Conservation (phyloP, 2,888 invertebrate genomes). For the Nephrocerus scutellatus region DNA sequence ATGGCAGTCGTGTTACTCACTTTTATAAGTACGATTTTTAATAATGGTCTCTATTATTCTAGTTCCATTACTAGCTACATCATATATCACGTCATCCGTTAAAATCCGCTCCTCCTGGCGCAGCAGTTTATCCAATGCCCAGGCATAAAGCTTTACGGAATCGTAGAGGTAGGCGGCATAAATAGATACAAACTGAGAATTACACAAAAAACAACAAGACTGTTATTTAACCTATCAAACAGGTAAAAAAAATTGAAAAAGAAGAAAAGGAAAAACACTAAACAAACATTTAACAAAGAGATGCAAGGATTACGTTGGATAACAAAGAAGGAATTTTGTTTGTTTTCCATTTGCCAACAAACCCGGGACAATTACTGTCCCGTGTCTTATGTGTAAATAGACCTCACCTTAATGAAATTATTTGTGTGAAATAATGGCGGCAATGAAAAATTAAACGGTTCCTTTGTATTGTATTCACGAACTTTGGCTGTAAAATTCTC, state of each 20-base stretch:
- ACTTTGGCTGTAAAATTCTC: slow-evolving; percentile 74
- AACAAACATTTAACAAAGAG: slow-evolving; percentile 9
- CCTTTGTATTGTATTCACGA: slow-evolving; percentile 64
- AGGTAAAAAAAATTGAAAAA: slow-evolving; percentile 12
- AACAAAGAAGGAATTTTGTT: no score
- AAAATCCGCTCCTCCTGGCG: slow-evolving; percentile 51
- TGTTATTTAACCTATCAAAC: slow-evolving; percentile 3
- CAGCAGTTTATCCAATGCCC: slow-evolving; percentile 71
- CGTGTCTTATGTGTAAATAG: slow-evolving; percentile 3
- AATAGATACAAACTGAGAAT: slow-evolving; percentile 72
- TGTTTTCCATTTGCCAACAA: slow-evolving; percentile 16
- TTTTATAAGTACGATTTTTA: slow-evolving; percentile 74
- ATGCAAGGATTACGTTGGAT: no score
- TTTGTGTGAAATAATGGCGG: slow-evolving; percentile 53
- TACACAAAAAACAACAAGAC: slow-evolving; percentile 18
- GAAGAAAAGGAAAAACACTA: slow-evolving; percentile 2
- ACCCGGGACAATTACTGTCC: slow-evolving; percentile 2
- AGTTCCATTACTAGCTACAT: slow-evolving; percentile 76
- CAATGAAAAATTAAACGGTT: slow-evolving; percentile 73
- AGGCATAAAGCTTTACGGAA: slow-evolving; percentile 85
- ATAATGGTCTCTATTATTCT: slow-evolving; percentile 82
- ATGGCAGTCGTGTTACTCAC: slow-evolving; percentile 54
- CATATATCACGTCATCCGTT: slow-evolving; percentile 58
- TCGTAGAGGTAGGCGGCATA: slow-evolving; percentile 94
- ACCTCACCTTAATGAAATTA: slow-evolving; percentile 51